Evolutionary conservation across 2,113 vertebrate genomes (phyloP), one percentile per base, ranked within the genome.

Genomic region (Notothenia rossii): DNA sequence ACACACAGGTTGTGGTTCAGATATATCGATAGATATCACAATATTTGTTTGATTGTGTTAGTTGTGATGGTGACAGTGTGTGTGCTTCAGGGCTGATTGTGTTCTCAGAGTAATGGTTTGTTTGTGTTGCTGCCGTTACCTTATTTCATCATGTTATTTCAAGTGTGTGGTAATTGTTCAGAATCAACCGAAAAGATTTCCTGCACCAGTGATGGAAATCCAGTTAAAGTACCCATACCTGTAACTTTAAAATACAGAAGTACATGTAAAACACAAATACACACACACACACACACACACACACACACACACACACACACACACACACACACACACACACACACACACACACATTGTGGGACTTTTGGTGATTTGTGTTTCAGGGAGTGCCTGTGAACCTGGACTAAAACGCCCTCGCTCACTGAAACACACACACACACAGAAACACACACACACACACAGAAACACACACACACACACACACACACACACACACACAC

Each of bases 301-400:
- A 53, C 49, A 29, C 43, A 58, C 68, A 61, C 48, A 51, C 49
- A 54, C 54, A 58, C 54, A 61, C 48, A 51, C 49, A 53, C 54
- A 58, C 68, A 61, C 48, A 51, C 49, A 53, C 54, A 58, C 54
- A 76, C 53, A 65, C 15, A 46, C 61, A 62, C 61, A 40, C 73
- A 59, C 53, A 51, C 54, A 51, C 25, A 51, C 49, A 43, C 56
- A 55, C 33, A 46, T 40, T 83, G 75, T 69, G 79, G 55, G 74
- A 58, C 61, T n/a, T n/a, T n/a, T n/a, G n/a, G n/a, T 36, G 63
- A 62, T 65, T 64, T 76, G 60, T 25, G 58, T 61, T 66, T 79
- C 59, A 55, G 66, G 84, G 79, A 58, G 88, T 82, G 88, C n/a
- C 11, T 4, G 2, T 18, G 53, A 79, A 75, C 72, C 61, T 61